Percentiles rank a stretch among this genome's conserved stretches.
Evolutionary conservation across 2,797 vertebrate species (phyloP).

Genomic region (Enoplosus armatus): DNA sequence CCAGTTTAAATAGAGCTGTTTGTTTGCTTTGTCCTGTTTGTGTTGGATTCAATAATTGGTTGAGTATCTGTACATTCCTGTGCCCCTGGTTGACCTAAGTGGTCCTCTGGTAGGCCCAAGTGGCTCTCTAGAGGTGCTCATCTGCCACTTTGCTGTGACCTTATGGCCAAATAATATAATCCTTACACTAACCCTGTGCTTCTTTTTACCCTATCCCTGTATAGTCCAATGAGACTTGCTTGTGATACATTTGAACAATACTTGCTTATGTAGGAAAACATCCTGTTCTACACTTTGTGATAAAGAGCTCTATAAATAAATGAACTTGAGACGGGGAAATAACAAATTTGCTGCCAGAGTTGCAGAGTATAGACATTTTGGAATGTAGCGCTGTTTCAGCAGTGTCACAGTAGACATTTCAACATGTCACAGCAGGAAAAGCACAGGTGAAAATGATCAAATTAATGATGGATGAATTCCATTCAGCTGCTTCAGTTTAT

Average conservation of each 20-base stretch:
- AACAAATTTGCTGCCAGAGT: neutral
- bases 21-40: conserved; percentile 27
- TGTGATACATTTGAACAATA: neutral
- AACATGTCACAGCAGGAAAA: neutral
- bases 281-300: conserved; percentile 3
- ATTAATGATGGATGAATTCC: neutral
- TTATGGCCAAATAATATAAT: neutral
- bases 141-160: neutral
- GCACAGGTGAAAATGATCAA: neutral
- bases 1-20: conserved; percentile 1
- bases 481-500: neutral
- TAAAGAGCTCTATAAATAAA: neutral
- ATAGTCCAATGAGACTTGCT: neutral
- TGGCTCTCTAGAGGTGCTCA: too few species aligned
- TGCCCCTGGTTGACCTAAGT: neutral
- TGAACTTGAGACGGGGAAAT: neutral
- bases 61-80: neutral
- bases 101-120: neutral
- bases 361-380: neutral
- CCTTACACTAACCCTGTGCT: neutral
- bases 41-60: conserved; percentile 3
- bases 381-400: neutral
- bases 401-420: neutral
- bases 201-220: neutral
- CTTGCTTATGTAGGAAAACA: conserved; percentile 8